phyloP scores from a whole-genome alignment of 2,113 vertebrate genomes.

The Desmodus rotundus region DNA sequence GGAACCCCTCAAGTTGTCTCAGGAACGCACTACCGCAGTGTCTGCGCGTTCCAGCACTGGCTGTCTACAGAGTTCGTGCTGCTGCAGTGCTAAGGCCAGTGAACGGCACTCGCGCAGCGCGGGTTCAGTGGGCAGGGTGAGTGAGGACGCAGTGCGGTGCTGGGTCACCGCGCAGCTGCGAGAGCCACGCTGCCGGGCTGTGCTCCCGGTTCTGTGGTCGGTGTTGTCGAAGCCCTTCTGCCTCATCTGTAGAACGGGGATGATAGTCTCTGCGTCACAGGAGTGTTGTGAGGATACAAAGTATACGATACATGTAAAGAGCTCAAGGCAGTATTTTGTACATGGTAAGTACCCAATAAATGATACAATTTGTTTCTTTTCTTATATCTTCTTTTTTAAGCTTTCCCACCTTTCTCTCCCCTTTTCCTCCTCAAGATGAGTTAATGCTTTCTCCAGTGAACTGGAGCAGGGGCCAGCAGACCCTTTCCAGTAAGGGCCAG shows the following conservation, averaged over 20 bases:
- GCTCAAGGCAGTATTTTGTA: background rate
- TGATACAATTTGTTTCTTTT: slow-evolving; percentile 8
- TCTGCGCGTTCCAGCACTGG: background rate
- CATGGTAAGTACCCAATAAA: background rate
- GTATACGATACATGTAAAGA: background rate
- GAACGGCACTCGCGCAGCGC: background rate
- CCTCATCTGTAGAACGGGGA: background rate
- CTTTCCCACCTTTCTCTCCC: background rate
- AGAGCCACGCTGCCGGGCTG: background rate
- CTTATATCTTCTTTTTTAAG: background rate
- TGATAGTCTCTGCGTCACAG: background rate
- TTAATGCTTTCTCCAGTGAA: slow-evolving; percentile 18
- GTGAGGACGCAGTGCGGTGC: background rate
- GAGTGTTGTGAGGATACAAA: background rate
- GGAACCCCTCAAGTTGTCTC: slow-evolving; percentile 11
- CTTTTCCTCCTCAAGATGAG: background rate
- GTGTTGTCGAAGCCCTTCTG: background rate
- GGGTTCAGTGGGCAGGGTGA: background rate
- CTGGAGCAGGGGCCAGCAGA: background rate
- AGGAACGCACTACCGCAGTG: background rate
- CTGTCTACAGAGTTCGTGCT: background rate
- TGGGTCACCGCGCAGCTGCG: background rate
- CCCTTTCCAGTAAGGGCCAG: background rate
- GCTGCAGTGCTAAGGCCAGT: slow-evolving; percentile 16
- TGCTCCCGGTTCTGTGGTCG: background rate